Percentiles rank a stretch among this genome's conserved stretches.
Conservation (phyloP, 2,797 vertebrate genomes). For the Sciaenops ocellatus region DNA sequence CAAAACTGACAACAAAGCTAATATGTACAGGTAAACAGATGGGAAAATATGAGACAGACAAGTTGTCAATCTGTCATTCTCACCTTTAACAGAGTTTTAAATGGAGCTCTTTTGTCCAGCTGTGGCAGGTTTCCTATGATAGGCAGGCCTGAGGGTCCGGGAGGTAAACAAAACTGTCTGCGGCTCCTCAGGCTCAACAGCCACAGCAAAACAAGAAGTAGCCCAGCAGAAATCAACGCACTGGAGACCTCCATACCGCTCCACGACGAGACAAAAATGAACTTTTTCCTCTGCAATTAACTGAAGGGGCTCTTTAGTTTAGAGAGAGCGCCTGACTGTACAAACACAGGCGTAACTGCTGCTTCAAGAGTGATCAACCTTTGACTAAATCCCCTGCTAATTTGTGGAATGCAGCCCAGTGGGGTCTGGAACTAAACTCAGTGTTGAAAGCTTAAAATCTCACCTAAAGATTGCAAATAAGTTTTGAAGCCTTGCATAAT, state of each 20-base stretch:
- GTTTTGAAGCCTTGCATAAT: too few species aligned
- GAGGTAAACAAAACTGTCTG: constrained; percentile 57
- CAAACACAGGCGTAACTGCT: background rate
- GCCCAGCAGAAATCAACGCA: constrained; percentile 12
- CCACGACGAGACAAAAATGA: background rate
- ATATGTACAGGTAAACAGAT: background rate
- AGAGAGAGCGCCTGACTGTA: background rate
- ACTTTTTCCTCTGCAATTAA: background rate
- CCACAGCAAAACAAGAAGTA: constrained; percentile 49
- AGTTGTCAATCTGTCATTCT: background rate
- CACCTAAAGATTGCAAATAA: too few species aligned
- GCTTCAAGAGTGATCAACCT: too few species aligned
- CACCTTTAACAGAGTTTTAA: constrained; percentile 76
- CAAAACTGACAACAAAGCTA: background rate
- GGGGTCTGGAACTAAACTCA: too few species aligned
- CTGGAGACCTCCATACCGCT: constrained; percentile 48
- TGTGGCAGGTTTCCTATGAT: constrained; percentile 77
- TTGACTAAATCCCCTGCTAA: background rate
- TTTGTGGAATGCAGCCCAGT: background rate
- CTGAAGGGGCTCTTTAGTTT: background rate
- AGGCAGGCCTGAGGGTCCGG: constrained; percentile 72
- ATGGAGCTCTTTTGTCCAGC: constrained; percentile 74
- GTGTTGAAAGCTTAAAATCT: too few species aligned
- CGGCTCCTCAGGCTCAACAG: constrained; percentile 41
- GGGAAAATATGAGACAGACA: background rate